Evolutionary conservation across 2,113 vertebrate species (phyloP), one percentile per base, ranked within the genome.

Genomic region (Bos indicus): DNA sequence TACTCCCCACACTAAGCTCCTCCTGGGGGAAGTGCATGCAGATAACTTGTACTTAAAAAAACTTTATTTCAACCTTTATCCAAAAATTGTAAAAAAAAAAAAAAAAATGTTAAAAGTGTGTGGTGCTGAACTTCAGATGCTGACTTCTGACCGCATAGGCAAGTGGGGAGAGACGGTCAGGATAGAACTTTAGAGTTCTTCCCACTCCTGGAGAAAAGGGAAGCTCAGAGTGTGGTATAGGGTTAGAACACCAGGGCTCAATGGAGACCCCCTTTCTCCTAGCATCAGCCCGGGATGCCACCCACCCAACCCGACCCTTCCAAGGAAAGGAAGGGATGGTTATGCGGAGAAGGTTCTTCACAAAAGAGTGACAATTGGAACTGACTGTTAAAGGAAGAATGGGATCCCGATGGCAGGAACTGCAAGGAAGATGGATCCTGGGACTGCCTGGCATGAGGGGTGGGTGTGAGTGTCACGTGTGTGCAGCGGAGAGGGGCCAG

Each of bases 241-340:
- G 21, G 62, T 43, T 59, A 90, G 26, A 95, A 91, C 17, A 74
- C 15, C 36, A 82, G n/a, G 64, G 21, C 23, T 54, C 83, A 78
- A 0, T 26, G 59, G 40, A 64, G 52, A 81, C 30, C 48, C 30
- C 16, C 48, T 54, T 48, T 92, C 83, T 88, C 43, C 91, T 43
- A 87, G 81, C 54, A 74, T 52, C n/a, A 13, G 48, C 36, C 87
- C 48, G 51, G 52, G 48, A 28, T 54, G 46, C 81, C 43, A 21
- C 57, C n/a, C 6, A 99, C 99, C 99, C 2, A 51, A 51, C 64
- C 46, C 16, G 10, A 74, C 2, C 56, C 59, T 59, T 57, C 77
- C 59, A 77, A 26, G 40, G 23, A 77, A 77, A 77, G 40, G 48
- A 77, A 48, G 16, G 28, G 85, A 23, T 21, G 21, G 28, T 54